Evolutionary conservation across 2,113 vertebrate genomes (phyloP), one percentile per base, ranked within the genome.

Genomic region (Parus major): DNA sequence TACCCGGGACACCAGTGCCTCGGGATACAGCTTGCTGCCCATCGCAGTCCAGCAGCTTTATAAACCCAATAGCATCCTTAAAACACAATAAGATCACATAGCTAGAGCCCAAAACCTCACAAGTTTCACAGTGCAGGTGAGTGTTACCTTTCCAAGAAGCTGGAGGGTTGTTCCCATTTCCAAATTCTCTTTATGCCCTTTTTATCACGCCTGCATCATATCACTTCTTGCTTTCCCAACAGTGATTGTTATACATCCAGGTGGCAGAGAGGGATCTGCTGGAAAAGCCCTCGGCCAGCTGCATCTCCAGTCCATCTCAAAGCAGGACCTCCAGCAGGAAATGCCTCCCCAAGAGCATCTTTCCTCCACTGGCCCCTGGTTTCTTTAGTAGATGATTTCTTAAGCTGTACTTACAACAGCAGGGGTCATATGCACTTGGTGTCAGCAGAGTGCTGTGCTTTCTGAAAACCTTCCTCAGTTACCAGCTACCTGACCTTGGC

Each of bases 71-170:
- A 42, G 21, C 28, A 56, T 31, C 53, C n/a, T 60, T 29, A 19
- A 7, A 0, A 6, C 27, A 5, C 3, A 1, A 6, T 2, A 5
- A 61, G 10, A 15, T 64, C n/a, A 19, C 33, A 28, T 0, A 24
- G 20, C 35, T 2, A 3, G 15, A 82, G 65, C n/a, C n/a, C 49
- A 20, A 72, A 65, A 22, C 16, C 16, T 64, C 57, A 4, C 5
- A 9, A n/a, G 35, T 47, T 59, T 55, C 25, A 42, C 81, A 66
- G 7, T 0, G 0, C 35, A 44, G 50, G 8, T 1, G 5, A 20
- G 15, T 0, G 3, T 33, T 35, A 20, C 61, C 8, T 63, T 47
- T 31, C 33, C 35, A n/a, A 14, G 35, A 17, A 41, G 25, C 5
- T 55, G 28, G 28, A 59, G 25, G 23, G 28, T 11, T 11, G 39